These are phyloP conservation scores for Podiceps cristatus DNA, from an alignment of 2,113 vertebrate genomes.

Conservation along the genomic window DNA sequence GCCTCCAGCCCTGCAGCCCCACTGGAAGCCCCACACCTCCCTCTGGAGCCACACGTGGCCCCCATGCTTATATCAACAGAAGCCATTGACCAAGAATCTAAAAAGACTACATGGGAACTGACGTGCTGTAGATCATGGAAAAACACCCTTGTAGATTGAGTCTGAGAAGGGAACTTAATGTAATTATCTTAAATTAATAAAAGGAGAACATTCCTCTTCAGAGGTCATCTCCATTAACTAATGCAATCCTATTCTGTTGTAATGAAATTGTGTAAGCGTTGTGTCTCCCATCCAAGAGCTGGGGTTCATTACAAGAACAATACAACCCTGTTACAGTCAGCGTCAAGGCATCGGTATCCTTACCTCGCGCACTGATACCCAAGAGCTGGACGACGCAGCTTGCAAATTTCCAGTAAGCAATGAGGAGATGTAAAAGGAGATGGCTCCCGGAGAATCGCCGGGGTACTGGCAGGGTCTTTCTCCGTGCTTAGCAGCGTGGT, in stretches of 20 bases:
- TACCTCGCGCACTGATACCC: not conserved
- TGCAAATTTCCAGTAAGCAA: not conserved
- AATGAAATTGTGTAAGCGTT: not conserved
- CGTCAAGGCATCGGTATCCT: not conserved
- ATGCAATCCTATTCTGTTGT: not conserved
- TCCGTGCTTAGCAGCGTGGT: fast-evolving
- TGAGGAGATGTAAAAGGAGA: not conserved
- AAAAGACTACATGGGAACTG: not conserved
- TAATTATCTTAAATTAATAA: conserved; percentile 17
- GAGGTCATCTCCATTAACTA: not conserved
- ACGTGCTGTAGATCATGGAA: not conserved
- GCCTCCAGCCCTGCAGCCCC: not conserved
- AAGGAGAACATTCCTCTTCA: not conserved
- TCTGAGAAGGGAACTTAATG: not conserved
- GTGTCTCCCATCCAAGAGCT: not conserved
- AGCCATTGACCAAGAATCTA: not conserved
- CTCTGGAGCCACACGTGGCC: fast-evolving
- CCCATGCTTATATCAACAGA: not conserved
- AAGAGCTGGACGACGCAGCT: not conserved
- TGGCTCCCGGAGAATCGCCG: not conserved
- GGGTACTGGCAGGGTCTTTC: not conserved
- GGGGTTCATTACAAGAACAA: not conserved
- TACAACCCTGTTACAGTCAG: not conserved
- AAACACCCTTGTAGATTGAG: not conserved
- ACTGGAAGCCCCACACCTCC: not conserved